phyloP scores from a whole-genome alignment of 1,140 invertebrate species.

The Eciton burchellii region DNA sequence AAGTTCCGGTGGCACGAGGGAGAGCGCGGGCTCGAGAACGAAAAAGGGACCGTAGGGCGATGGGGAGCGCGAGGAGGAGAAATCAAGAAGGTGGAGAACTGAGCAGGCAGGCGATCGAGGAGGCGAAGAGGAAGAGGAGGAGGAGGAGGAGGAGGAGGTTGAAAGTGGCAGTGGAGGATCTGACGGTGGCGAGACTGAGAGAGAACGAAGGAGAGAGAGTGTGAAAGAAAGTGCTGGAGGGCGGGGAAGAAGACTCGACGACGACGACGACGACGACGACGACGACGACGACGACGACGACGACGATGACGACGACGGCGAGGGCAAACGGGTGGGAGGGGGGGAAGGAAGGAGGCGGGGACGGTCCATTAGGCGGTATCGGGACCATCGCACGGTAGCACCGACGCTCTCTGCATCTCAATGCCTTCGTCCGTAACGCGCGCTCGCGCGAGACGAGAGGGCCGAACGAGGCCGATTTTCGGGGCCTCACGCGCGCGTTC shows the following conservation, averaged over 20 bases:
- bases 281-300: conserved; percentile 63
- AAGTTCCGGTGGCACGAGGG: conserved; percentile 41
- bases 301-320: conserved; percentile 59
- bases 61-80: not conserved
- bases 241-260: conserved; percentile 75
- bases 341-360: conserved; percentile 78
- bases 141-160: conserved; percentile 25
- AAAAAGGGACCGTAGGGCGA: not conserved
- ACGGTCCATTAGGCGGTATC: conserved; percentile 86
- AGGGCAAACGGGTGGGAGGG: no score
- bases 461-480: conserved; percentile 68
- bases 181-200: conserved; percentile 42
- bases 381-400: conserved; percentile 86
- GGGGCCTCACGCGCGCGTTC: conserved; percentile 60
- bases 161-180: conserved; percentile 65
- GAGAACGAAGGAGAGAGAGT: conserved; percentile 58
- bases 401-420: conserved; percentile 85
- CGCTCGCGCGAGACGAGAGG: conserved; percentile 60
- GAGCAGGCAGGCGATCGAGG: not conserved
- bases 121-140: not conserved
- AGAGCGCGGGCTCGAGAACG: conserved; percentile 18
- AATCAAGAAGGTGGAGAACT: conserved; percentile 38
- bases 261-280: conserved; percentile 61
- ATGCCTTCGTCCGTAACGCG: conserved; percentile 76
- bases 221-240: conserved; percentile 64